Conservation (phyloP, 2,113 vertebrate genomes). For the Chrysemys picta region DNA sequence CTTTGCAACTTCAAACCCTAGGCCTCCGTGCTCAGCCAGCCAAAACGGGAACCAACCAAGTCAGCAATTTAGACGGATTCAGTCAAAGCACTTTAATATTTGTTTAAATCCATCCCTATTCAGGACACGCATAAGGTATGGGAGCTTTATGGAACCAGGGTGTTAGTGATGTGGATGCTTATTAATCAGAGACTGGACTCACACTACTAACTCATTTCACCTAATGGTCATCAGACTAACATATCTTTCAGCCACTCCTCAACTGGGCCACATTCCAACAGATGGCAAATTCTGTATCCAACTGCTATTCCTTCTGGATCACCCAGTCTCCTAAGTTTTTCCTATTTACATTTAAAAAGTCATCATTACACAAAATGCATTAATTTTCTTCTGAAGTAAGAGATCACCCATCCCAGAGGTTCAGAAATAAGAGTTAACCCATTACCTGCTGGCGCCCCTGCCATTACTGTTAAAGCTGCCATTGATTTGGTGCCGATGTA, state of each 20-base stretch:
- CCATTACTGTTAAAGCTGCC: slow-evolving; percentile 96
- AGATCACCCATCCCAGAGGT: not conserved
- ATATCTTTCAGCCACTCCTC: not conserved
- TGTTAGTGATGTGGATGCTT: not conserved
- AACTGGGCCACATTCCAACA: not conserved
- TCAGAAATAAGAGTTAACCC: not conserved
- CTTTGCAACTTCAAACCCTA: not conserved
- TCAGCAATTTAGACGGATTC: not conserved
- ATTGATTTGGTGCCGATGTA: slow-evolving; percentile 97
- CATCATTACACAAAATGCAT: not conserved
- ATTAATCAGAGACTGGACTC: not conserved
- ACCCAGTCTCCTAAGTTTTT: not conserved
- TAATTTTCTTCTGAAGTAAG: not conserved
- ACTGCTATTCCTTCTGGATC: not conserved
- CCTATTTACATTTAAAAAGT: not conserved
- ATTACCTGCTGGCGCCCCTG: slow-evolving; percentile 91
- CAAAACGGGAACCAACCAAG: not conserved
- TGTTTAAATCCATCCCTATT: not conserved
- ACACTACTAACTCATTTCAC: not conserved
- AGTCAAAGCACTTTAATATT: fast-evolving
- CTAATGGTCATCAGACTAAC: not conserved
- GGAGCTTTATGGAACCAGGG: not conserved
- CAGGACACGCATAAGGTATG: not conserved
- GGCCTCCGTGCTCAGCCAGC: not conserved
- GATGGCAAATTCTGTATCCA: not conserved